Conservation (phyloP, 2,113 vertebrate genomes). For the Leptobrachium leishanense region DNA sequence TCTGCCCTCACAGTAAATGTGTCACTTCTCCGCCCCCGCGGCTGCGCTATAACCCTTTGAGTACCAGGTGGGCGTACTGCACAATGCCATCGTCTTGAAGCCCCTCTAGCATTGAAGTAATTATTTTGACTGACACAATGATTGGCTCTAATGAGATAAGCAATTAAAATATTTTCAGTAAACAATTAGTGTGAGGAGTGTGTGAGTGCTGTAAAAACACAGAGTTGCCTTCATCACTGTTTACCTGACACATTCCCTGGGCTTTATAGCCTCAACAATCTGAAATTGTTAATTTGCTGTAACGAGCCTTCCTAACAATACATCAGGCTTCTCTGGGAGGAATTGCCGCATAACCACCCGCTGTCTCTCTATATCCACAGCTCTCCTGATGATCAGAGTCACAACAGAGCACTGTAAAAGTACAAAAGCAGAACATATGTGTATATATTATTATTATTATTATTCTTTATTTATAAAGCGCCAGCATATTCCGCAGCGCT, state of each 20-base stretch:
- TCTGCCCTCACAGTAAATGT: background rate
- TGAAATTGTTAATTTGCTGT: background rate
- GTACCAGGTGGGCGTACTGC: background rate
- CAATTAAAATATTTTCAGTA: conserved; percentile 24
- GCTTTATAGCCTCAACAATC: background rate
- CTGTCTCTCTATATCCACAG: no score
- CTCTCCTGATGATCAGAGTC: no score
- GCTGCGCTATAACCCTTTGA: background rate
- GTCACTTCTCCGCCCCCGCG: background rate
- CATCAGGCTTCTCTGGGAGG: background rate
- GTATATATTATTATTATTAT: no score
- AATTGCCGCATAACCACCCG: background rate
- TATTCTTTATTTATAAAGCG: no score
- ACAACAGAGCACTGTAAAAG: no score
- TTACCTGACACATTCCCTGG: conserved; percentile 1
- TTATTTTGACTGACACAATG: conserved; percentile 25
- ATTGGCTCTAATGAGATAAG: conserved; percentile 18
- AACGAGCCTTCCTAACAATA: background rate
- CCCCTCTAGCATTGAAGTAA: background rate
- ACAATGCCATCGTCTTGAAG: background rate
- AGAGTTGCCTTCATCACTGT: background rate
- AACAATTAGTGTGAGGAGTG: conserved; percentile 31
- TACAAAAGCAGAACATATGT: no score
- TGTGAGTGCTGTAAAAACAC: conserved; percentile 11
- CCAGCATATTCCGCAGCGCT: no score